These are phyloP conservation scores for Drosophila villosipedis DNA, from an alignment of 2,888 invertebrate species.

Conservation along the genomic window DNA sequence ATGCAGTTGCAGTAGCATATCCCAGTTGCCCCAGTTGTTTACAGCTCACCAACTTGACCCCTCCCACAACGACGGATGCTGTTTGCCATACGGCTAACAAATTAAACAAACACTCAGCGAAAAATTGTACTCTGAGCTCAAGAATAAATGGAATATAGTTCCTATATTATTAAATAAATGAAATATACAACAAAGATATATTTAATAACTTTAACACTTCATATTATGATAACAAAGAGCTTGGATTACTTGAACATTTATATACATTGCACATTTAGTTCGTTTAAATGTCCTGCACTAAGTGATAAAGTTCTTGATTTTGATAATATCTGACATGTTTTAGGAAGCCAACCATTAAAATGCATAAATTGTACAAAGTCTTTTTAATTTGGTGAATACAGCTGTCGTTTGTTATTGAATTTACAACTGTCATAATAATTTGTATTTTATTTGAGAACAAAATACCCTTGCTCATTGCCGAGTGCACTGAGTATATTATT, in stretches of 20 bases:
- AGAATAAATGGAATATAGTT: background rate
- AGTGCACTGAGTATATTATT: background rate
- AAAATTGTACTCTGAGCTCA: background rate
- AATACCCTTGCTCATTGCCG: background rate
- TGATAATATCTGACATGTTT: background rate
- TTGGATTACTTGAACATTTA: background rate
- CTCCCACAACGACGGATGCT: background rate
- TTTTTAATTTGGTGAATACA: background rate
- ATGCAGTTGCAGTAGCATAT: slow-evolving; percentile 3
- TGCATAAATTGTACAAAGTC: background rate
- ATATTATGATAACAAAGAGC: background rate
- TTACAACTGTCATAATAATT: background rate
- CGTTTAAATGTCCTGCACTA: too few species aligned
- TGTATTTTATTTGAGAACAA: background rate
- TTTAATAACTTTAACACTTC: background rate
- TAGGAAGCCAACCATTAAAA: background rate
- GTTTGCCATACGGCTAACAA: slow-evolving; percentile 11
- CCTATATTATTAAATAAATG: background rate
- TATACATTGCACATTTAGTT: background rate
- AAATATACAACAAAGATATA: background rate
- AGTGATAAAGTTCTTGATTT: background rate
- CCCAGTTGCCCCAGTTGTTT: slow-evolving; percentile 2
- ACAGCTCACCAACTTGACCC: background rate
- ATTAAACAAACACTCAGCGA: background rate
- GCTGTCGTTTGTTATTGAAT: background rate